Evolutionary conservation across 2,113 vertebrate genomes (phyloP), one percentile per base, ranked within the genome.

Genomic region (Platanista minor): DNA sequence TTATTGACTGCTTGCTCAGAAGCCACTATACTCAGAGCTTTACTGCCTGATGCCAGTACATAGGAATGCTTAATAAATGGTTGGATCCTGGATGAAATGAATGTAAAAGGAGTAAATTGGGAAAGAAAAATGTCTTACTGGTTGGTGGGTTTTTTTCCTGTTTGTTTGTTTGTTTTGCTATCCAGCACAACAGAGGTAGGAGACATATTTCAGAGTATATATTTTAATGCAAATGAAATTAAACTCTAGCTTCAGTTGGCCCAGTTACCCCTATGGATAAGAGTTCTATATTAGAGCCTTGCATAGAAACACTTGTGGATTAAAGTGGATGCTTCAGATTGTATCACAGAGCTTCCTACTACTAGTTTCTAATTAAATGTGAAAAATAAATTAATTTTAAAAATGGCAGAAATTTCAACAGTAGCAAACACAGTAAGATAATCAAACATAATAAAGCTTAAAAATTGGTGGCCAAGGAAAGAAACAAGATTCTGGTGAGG

Each of bases 371-470:
- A 90, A 75, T 85, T 46, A 90, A 74, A 57, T 83, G 25, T 74
- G 80, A 75, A 83, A 94, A 90, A 89, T 59, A 88, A 83, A 74
- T 59, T 46, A 81, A 62, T 25, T 10, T 21, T 18, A 54, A 57
- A 90, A 78, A n/a, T 9, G 13, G n/a, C 14, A 77, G 39, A 91
- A 90, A 29, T 78, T 85, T 61, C 62, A 85, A 46, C 69, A 77
- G 41, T 29, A 77, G 25, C 49, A 69, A 78, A 81, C 43, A 75
- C 43, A 49, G 11, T 78, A 64, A 29, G 36, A 57, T 91, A 81
- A 72, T 91, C 91, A 85, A 95, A 86, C 49, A 14, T 62, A 81
- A 43, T 87, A 43, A 81, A 92, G 29, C n/a, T 82, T 54, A 94
- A 94, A 89, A 74, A 41, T 6, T 83, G 57, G 27, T 74, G 43